Evolutionary conservation across 2,113 vertebrate species (phyloP), one percentile per base, ranked within the genome.

Genomic region (Euleptes europaea): DNA sequence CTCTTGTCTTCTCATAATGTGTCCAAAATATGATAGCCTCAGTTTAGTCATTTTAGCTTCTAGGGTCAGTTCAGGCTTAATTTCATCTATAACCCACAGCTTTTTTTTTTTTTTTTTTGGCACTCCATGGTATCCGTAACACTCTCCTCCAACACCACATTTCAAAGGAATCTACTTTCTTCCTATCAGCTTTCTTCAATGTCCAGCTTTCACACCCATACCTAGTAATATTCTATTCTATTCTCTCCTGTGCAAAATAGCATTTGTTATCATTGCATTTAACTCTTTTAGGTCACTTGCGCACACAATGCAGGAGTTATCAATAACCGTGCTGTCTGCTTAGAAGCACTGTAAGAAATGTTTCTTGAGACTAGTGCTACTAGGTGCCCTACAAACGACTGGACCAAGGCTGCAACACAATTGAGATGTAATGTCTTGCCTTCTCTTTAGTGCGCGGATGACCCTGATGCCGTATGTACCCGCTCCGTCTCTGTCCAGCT

Each of bases 401-500:
- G 23, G 0, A 31, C 3, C 57, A 77, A 69, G 67, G 54, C 42
- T 7, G 82, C 38, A 19, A 28, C 17, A 49, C 23, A 75, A 83
- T 66, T 57, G 15, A 84, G 66, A 91, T 84, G 83, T 72, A n/a
- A 63, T 65, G 1, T 76, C 33, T 86, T 84, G 31, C 0, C 6
- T 81, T 94, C 86, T 84, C 26, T 89, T n/a, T 90, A 99, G 99
- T 99, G 99, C 92, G 98, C 97, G 0, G 97, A 99, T 73, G 98
- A 99, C 92, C 96, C 96, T 1, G 98, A 98, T 51, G 98, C 99
- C 0, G 97, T 99, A 75, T 99, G 99, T 89, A 98, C 98, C 49
- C 97, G 97, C 81, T 98, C 98, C 0, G 97, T 97, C 86, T 96
- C 96, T 0, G 87, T 99, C 75, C 96, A 95, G 40, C 96, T 99